A percentile compares a stretch with the other conserved stretches of the same genome.
These are phyloP conservation scores for Suncus etruscus DNA, from an alignment of 2,113 vertebrate genomes.

Conservation along the genomic window DNA sequence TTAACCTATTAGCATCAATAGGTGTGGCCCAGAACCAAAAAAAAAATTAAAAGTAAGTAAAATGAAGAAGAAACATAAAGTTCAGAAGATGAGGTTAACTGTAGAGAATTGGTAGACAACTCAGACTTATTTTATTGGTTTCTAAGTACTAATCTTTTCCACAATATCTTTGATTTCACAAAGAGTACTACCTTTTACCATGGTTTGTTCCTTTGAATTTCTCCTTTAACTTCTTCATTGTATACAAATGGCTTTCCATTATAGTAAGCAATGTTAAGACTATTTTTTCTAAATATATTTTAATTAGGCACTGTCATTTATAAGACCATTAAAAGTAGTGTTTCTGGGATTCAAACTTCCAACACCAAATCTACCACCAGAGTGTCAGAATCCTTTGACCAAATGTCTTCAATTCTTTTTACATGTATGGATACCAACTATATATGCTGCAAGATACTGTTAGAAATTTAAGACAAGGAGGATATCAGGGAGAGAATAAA, in stretches of 20 bases:
- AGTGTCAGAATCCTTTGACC: too few species aligned
- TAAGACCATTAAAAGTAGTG: too few species aligned
- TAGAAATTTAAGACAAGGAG: not conserved
- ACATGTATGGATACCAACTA: not conserved
- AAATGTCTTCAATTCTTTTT: not conserved
- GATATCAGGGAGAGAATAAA: not conserved
- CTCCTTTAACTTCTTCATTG: not conserved
- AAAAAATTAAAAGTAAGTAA: too few species aligned
- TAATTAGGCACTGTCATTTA: too few species aligned
- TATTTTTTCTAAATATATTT: too few species aligned
- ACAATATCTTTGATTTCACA: not conserved
- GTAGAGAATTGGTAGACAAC: not conserved
- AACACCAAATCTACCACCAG: too few species aligned
- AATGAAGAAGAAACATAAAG: not conserved
- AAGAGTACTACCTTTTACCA: not conserved
- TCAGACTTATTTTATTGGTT: not conserved
- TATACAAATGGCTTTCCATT: not conserved
- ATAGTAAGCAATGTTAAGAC: not conserved
- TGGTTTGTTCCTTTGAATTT: not conserved
- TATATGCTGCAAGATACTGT: not conserved
- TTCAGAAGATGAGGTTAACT: not conserved
- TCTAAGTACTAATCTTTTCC: not conserved
- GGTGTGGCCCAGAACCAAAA: too few species aligned
- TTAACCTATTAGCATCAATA: too few species aligned
- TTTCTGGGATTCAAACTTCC: too few species aligned